phyloP scores from a whole-genome alignment of 2,888 invertebrate species.

The Crocallis elinguaria region DNA sequence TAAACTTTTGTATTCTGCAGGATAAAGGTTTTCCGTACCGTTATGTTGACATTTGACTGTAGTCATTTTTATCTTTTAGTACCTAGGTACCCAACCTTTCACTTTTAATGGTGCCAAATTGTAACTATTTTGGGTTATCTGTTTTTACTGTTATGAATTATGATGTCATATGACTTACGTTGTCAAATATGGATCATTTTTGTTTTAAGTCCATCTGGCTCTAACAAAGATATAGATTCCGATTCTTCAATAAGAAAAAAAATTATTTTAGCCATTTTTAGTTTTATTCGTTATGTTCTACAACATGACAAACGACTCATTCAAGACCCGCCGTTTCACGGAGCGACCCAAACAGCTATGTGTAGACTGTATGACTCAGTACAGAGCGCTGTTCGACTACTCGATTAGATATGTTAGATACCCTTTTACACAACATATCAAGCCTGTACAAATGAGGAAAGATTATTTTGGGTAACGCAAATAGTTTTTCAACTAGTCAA shows the following conservation, averaged over 20 bases:
- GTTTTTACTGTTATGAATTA: neutral
- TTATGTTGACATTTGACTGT: no score
- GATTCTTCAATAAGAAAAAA: neutral
- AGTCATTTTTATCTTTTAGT: no score
- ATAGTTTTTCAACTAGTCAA: neutral
- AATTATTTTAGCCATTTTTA: neutral
- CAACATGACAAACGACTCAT: neutral
- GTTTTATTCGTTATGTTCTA: neutral
- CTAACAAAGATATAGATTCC: neutral
- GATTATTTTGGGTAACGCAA: no score
- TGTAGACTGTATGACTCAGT: slow-evolving; percentile 2
- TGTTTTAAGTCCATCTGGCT: neutral
- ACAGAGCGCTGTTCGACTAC: slow-evolving; percentile 1
- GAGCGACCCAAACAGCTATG: neutral
- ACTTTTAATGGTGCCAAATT: no score
- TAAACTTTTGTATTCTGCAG: no score
- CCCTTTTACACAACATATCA: neutral
- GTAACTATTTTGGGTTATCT: neutral
- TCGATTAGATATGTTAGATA: neutral
- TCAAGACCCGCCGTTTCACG: neutral
- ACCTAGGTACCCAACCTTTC: no score
- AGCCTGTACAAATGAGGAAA: neutral
- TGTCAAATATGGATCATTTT: neutral
- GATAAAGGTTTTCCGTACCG: no score
- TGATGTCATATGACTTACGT: neutral